Conservation (phyloP, 2,797 vertebrate genomes). For the Pseudochirops corinnae region DNA sequence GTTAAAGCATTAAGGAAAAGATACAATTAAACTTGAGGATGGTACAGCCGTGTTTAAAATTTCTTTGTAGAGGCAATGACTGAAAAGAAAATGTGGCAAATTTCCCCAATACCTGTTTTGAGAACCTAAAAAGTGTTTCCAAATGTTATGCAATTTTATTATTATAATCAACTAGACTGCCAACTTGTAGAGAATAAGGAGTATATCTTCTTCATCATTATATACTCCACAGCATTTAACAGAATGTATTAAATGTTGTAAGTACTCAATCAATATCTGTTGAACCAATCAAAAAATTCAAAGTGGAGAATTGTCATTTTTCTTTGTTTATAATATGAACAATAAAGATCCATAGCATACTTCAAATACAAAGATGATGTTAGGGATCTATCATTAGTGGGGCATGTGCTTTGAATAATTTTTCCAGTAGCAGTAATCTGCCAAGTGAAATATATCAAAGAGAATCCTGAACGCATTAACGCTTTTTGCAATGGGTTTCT, state of each 20-base stretch:
- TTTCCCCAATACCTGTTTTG: not conserved
- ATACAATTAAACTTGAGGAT: slow-evolving; percentile 41
- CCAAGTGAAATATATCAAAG: not conserved
- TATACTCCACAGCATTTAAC: not conserved
- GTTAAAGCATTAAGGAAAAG: slow-evolving; percentile 10
- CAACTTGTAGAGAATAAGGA: not conserved
- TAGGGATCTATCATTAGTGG: not conserved
- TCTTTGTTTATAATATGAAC: not conserved
- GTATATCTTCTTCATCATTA: not conserved
- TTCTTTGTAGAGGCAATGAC: not conserved
- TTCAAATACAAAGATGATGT: not conserved
- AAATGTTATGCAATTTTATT: not conserved
- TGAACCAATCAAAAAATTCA: not conserved
- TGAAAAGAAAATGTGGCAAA: not conserved
- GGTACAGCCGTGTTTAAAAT: not conserved
- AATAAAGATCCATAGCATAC: not conserved
- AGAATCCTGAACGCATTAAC: not conserved
- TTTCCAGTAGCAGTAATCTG: not conserved
- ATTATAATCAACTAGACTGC: not conserved
- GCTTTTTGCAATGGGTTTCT: not conserved
- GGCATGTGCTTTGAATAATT: not conserved
- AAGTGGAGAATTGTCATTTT: not conserved
- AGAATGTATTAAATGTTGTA: not conserved
- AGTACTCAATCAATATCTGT: not conserved
- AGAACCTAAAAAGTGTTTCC: not conserved